Evolutionary conservation across 2,888 invertebrate species (phyloP).

Genomic region (Rotaria sp.): DNA sequence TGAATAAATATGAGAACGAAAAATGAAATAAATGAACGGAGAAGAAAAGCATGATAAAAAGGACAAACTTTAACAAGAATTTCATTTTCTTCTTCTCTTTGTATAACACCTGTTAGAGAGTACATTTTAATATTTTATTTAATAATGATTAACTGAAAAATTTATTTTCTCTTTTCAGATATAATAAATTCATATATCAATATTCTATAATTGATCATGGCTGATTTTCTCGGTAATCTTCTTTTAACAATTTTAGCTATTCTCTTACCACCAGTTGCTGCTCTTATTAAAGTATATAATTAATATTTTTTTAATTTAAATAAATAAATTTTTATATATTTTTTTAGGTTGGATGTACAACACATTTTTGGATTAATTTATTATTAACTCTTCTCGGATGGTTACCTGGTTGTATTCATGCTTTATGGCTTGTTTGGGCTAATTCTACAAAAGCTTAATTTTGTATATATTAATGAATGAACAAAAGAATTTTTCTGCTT

Average conservation of each 20-base stretch:
- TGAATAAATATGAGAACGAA: too few species aligned
- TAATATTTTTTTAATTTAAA: background rate
- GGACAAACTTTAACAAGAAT: too few species aligned
- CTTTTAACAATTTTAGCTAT: background rate
- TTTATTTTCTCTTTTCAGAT: background rate
- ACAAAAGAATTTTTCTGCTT: background rate
- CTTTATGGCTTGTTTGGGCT: background rate
- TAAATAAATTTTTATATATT: too few species aligned
- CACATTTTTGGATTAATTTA: background rate
- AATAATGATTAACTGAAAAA: too few species aligned
- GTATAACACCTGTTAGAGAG: too few species aligned
- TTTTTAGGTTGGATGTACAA: background rate
- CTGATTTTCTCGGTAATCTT: background rate
- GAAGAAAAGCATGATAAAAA: too few species aligned
- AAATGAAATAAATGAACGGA: too few species aligned
- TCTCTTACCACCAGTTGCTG: background rate
- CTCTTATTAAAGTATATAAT: background rate
- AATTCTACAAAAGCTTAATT: background rate
- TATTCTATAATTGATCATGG: background rate
- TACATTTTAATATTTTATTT: too few species aligned
- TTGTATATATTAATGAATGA: background rate
- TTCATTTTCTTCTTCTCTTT: too few species aligned
- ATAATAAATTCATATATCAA: too few species aligned
- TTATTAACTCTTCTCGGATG: background rate
- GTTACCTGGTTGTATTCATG: background rate